These are phyloP conservation scores for Platerodrilus igneus DNA, from an alignment of 2,888 invertebrate species.

Conservation along the genomic window DNA sequence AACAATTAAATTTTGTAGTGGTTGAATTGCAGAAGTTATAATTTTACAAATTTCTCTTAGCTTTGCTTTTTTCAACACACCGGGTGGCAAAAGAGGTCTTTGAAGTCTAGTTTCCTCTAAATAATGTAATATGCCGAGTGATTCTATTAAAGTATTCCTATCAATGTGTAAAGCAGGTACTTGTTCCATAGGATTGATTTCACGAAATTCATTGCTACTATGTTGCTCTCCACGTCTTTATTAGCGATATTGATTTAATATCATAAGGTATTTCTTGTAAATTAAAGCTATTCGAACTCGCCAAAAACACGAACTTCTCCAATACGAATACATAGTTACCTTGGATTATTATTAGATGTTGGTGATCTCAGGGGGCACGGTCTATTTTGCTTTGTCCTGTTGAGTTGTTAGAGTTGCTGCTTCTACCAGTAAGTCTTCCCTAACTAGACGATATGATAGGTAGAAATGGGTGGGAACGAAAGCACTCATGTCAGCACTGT, in stretches of 20 bases:
- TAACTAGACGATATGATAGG: too few relatives aligned
- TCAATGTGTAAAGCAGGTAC: conserved; percentile 87
- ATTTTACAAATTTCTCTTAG: conserved; percentile 86
- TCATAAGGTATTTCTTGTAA: conserved; percentile 94
- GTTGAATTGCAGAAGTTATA: conserved; percentile 93
- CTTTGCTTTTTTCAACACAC: conserved; percentile 82
- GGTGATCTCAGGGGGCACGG: too few relatives aligned
- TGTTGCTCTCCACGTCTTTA: conserved; percentile 86
- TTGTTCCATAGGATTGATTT: conserved; percentile 92
- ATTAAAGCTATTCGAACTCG: conserved; percentile 85
- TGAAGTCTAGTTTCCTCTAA: conserved; percentile 89
- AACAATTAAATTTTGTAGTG: conserved; percentile 88
- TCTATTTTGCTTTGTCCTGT: too few relatives aligned
- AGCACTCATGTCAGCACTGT: too few relatives aligned
- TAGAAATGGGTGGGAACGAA: too few relatives aligned
- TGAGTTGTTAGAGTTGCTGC: too few relatives aligned
- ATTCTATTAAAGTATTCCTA: conserved; percentile 67
- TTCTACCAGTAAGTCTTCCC: too few relatives aligned
- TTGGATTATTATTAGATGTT: too few relatives aligned
- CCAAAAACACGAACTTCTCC: conserved; percentile 94
- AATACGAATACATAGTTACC: conserved; percentile 89
- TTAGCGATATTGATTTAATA: conserved; percentile 78
- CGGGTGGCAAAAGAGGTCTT: conserved; percentile 81
- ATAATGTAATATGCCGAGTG: conserved; percentile 89
- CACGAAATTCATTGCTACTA: conserved; percentile 82